These are phyloP conservation scores for Coregonus ussuriensis DNA, from an alignment of 2,797 vertebrate genomes.

Conservation along the genomic window DNA sequence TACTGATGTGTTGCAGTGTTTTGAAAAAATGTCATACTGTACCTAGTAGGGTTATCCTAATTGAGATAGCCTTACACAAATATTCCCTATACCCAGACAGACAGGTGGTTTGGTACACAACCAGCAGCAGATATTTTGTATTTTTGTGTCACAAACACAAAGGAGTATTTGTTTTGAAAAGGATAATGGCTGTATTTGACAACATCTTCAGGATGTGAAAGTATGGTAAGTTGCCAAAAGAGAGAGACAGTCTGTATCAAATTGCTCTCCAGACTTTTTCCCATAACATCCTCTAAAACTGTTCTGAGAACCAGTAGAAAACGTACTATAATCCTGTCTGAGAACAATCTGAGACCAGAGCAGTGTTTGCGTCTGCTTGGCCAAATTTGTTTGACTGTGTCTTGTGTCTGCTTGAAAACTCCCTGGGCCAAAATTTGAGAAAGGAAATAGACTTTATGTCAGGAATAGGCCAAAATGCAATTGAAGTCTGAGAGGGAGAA, in stretches of 20 bases:
- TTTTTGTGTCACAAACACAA: background rate
- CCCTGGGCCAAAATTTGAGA: conserved; percentile 51
- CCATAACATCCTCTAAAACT: background rate
- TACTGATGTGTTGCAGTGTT: conserved; percentile 1
- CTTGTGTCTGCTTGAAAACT: conserved; percentile 62
- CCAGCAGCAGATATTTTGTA: background rate
- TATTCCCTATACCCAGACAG: background rate
- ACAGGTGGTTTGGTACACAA: background rate
- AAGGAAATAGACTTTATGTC: conserved; percentile 61
- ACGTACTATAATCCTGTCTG: background rate
- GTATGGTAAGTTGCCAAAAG: background rate
- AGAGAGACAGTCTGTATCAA: conserved; percentile 7
- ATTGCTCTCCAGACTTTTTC: background rate
- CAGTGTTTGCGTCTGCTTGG: background rate
- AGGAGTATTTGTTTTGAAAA: background rate
- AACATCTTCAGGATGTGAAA: background rate
- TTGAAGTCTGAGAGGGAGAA: conserved; percentile 28
- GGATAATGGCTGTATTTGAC: background rate
- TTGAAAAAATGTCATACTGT: background rate
- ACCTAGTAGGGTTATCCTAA: background rate
- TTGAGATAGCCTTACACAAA: background rate
- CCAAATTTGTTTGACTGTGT: conserved; percentile 30
- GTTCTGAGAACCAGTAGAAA: background rate
- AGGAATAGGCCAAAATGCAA: conserved; percentile 58
- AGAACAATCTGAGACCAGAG: conserved; percentile 7